These are phyloP conservation scores for Trichopoda pennipes DNA, from an alignment of 2,888 invertebrate species.

Conservation along the genomic window DNA sequence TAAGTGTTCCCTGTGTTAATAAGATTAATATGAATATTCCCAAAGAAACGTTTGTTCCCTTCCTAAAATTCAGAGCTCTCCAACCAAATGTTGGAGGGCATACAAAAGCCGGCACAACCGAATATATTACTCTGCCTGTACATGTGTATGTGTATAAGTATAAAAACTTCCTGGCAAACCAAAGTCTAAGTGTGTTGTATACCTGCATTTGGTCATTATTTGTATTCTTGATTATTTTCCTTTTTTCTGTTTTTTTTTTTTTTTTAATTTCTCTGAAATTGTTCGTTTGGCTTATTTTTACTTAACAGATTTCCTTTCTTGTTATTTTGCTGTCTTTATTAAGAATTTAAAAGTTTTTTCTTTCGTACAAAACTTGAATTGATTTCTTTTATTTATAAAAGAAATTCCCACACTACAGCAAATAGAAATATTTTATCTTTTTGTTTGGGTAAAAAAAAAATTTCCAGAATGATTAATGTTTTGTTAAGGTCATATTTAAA, in stretches of 20 bases:
- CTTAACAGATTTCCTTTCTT: constrained; percentile 37
- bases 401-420: constrained; percentile 45
- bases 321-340: constrained; percentile 6
- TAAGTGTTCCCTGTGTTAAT: too few species aligned
- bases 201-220: constrained; percentile 16
- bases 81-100: too few species aligned
- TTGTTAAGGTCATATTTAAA: constrained; percentile 31
- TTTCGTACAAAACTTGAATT: constrained; percentile 28
- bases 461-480: constrained; percentile 60
- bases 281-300: not conserved
- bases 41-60: too few species aligned
- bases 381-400: constrained; percentile 31
- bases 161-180: not conserved
- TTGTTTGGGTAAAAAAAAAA: constrained; percentile 9
- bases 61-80: too few species aligned
- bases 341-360: constrained; percentile 10
- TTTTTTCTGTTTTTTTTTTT: too few species aligned
- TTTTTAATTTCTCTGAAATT: not conserved
- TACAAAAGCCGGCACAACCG: too few species aligned
- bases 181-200: not conserved
- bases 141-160: too few species aligned
- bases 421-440: not conserved
- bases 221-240: too few species aligned
- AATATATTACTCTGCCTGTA: too few species aligned
- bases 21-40: too few species aligned